Evolutionary conservation across 2,797 vertebrate species (phyloP).

Genomic region (Macropodus opercularis): DNA sequence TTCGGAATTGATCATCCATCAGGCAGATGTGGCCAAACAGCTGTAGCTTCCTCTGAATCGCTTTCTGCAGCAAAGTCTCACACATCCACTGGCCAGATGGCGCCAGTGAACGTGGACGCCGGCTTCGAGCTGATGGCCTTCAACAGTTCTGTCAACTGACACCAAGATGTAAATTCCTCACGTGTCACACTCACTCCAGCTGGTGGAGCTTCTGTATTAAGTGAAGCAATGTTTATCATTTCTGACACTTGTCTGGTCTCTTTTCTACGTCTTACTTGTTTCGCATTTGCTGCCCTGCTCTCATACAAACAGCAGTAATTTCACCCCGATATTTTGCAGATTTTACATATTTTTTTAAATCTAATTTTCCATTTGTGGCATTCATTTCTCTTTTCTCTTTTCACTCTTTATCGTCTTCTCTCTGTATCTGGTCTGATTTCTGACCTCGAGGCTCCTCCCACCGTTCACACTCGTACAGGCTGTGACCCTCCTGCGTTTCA

Average conservation of each 20-base stretch:
- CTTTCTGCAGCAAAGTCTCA: too few relatives aligned
- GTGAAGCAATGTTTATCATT: too few relatives aligned
- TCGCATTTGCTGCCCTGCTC: background rate
- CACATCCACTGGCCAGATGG: too few relatives aligned
- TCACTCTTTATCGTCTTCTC: background rate
- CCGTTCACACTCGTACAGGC: background rate
- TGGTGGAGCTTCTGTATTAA: too few relatives aligned
- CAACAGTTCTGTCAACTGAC: too few relatives aligned
- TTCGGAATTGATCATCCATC: too few relatives aligned
- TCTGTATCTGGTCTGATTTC: background rate
- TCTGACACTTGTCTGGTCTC: background rate
- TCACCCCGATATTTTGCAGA: background rate
- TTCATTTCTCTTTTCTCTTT: background rate
- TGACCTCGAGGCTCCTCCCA: background rate
- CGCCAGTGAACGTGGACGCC: too few relatives aligned
- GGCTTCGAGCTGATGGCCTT: too few relatives aligned
- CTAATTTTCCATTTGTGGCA: background rate
- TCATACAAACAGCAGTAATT: slow-evolving; percentile 3
- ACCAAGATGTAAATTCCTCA: too few relatives aligned
- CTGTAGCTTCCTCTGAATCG: too few relatives aligned
- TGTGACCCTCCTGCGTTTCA: slow-evolving; percentile 3
- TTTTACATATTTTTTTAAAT: background rate
- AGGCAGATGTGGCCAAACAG: too few relatives aligned
- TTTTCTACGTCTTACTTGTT: background rate
- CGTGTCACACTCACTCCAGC: too few relatives aligned